These are phyloP conservation scores for Lomographa bimaculata DNA, from an alignment of 2,888 invertebrate genomes.

Conservation along the genomic window DNA sequence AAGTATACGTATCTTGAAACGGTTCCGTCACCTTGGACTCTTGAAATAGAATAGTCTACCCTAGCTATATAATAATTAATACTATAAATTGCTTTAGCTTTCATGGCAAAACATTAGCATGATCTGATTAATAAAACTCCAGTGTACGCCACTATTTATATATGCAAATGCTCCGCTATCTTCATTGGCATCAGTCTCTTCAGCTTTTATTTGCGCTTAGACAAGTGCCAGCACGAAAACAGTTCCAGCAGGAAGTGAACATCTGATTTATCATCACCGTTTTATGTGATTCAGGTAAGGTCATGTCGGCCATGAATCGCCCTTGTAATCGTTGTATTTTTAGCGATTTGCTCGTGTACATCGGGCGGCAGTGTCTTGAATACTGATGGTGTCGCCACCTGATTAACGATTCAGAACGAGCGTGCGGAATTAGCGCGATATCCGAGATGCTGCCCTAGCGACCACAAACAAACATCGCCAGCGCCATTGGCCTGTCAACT, in stretches of 20 bases:
- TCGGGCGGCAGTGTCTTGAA: slow-evolving; percentile 51
- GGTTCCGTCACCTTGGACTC: too few relatives aligned
- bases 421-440: slow-evolving; percentile 76
- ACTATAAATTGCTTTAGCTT: too few relatives aligned
- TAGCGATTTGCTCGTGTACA: slow-evolving; percentile 71
- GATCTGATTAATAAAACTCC: slow-evolving; percentile 31
- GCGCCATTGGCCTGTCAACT: slow-evolving; percentile 26
- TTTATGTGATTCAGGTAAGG: slow-evolving; percentile 71
- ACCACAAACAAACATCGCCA: slow-evolving; percentile 1
- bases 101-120: slow-evolving; percentile 21
- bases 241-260: slow-evolving; percentile 52
- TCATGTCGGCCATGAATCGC: slow-evolving; percentile 67
- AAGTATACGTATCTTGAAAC: too few relatives aligned
- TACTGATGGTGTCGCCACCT: slow-evolving; percentile 62
- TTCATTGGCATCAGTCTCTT: slow-evolving; percentile 31
- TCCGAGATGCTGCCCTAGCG: slow-evolving; percentile 56
- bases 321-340: slow-evolving; percentile 74
- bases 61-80: too few relatives aligned
- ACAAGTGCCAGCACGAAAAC: slow-evolving; percentile 24
- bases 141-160: slow-evolving; percentile 27
- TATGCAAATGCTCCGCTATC: slow-evolving; percentile 30
- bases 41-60: too few relatives aligned
- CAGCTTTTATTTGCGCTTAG: slow-evolving; percentile 28
- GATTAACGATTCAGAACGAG: slow-evolving; percentile 71
- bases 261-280: slow-evolving; percentile 44